Evolutionary conservation across 2,113 vertebrate species (phyloP).

Genomic region (Notarius lentiginosus): DNA sequence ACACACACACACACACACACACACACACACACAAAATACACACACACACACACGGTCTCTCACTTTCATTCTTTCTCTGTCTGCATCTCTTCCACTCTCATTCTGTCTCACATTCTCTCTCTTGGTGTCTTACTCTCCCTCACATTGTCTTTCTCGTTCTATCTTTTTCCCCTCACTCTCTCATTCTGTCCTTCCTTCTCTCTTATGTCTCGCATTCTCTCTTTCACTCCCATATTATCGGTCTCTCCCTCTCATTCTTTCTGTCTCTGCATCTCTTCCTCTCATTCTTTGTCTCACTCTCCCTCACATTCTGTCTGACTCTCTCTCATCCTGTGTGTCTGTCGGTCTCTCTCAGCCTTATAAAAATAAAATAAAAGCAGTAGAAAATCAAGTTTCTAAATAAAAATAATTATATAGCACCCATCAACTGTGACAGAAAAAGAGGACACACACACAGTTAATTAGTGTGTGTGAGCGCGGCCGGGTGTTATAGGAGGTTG

Average conservation of each 20-base stretch:
- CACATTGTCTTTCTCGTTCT: too few relatives aligned
- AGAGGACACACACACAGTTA: conserved; percentile 4
- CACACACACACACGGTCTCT: neutral
- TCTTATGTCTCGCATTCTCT: neutral
- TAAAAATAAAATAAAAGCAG: neutral
- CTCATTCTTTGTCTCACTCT: neutral
- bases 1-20: too few relatives aligned
- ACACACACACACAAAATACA: too few relatives aligned
- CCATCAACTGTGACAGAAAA: neutral
- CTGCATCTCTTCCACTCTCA: neutral
- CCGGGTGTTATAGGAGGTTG: conserved; percentile 49
- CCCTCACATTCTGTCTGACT: neutral
- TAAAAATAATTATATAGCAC: neutral
- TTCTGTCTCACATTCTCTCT: neutral
- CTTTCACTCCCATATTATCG: too few relatives aligned
- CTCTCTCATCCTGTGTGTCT: neutral
- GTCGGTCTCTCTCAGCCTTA: neutral
- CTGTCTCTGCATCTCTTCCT: neutral
- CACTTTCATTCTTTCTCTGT: neutral
- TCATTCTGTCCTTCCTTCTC: too few relatives aligned
- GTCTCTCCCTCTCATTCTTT: too few relatives aligned
- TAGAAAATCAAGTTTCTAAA: neutral
- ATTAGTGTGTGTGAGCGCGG: conserved; percentile 23
- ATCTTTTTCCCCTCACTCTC: too few relatives aligned
- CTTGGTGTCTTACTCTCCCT: neutral